A percentile compares a stretch with the other conserved stretches of the same genome.
Evolutionary conservation across 2,888 invertebrate species (phyloP).

Genomic region (Acronicta psi): DNA sequence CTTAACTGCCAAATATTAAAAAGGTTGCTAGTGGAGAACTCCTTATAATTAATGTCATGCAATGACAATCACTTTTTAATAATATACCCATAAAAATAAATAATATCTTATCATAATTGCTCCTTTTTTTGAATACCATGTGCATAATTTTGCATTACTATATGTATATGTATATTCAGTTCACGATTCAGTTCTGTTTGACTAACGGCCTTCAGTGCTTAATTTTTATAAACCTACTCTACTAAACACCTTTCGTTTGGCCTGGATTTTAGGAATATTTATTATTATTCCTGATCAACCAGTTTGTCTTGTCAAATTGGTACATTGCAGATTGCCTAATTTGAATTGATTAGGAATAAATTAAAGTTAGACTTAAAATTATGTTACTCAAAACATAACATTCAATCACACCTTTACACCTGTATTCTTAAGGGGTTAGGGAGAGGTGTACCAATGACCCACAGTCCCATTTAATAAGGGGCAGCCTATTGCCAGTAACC

Average conservation of each 20-base stretch:
- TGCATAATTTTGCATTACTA: background rate
- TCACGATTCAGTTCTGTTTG: too few species aligned
- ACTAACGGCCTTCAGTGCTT: slow-evolving; percentile 4
- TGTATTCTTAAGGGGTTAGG: too few species aligned
- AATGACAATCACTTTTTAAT: slow-evolving; percentile 1
- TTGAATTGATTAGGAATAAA: too few species aligned
- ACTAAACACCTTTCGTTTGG: slow-evolving; percentile 12
- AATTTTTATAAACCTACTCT: slow-evolving; percentile 2
- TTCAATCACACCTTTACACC: too few species aligned
- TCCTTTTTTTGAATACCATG: background rate
- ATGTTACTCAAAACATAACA: too few species aligned
- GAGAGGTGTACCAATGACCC: too few species aligned
- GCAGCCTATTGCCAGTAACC: too few species aligned
- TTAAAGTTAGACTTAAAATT: too few species aligned
- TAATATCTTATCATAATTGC: too few species aligned
- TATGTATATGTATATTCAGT: background rate
- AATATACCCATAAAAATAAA: background rate
- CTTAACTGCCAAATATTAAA: too few species aligned
- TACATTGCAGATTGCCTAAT: background rate
- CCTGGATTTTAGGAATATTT: slow-evolving; percentile 2
- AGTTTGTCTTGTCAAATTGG: background rate
- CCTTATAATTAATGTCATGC: background rate
- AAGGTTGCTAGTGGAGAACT: too few species aligned
- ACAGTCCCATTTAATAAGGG: too few species aligned
- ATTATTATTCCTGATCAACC: background rate